phyloP scores from a whole-genome alignment of 1,140 invertebrate genomes.

The Apis florea region DNA sequence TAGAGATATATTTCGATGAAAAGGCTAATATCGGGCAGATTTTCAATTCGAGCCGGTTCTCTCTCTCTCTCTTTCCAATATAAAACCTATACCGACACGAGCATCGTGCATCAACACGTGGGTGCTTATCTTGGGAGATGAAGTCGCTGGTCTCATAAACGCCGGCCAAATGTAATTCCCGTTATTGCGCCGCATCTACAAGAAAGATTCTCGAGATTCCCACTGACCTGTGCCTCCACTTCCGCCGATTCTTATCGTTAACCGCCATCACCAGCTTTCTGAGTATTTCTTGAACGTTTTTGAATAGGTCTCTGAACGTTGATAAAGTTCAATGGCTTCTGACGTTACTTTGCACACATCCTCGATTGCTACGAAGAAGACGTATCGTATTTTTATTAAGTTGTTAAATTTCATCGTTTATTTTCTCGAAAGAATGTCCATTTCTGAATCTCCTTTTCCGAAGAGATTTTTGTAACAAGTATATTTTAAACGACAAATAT shows the following conservation, averaged over 20 bases:
- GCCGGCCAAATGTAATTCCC: neutral
- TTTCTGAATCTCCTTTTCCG: too few relatives aligned
- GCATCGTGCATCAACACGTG: constrained; percentile 50
- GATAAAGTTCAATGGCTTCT: too few relatives aligned
- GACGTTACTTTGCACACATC: too few relatives aligned
- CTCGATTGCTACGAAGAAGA: too few relatives aligned
- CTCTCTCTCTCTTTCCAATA: neutral
- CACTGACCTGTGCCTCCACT: neutral
- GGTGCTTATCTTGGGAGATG: constrained; percentile 30
- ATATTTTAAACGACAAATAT: too few relatives aligned
- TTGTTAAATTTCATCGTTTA: too few relatives aligned
- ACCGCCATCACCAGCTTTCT: too few relatives aligned
- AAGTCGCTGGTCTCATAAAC: neutral
- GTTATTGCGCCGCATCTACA: constrained; percentile 15
- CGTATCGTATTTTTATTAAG: too few relatives aligned
- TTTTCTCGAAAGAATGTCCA: too few relatives aligned
- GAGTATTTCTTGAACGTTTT: too few relatives aligned
- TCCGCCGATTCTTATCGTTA: neutral
- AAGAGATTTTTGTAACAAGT: too few relatives aligned
- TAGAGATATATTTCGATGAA: neutral
- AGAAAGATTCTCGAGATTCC: neutral
- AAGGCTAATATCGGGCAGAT: constrained; percentile 44
- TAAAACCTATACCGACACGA: constrained; percentile 36
- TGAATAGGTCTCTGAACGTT: too few relatives aligned
- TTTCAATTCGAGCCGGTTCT: constrained; percentile 14